A percentile compares a stretch with the other conserved stretches of the same genome.
Conservation (phyloP, 2,797 vertebrate genomes). For the Ara ararauna region DNA sequence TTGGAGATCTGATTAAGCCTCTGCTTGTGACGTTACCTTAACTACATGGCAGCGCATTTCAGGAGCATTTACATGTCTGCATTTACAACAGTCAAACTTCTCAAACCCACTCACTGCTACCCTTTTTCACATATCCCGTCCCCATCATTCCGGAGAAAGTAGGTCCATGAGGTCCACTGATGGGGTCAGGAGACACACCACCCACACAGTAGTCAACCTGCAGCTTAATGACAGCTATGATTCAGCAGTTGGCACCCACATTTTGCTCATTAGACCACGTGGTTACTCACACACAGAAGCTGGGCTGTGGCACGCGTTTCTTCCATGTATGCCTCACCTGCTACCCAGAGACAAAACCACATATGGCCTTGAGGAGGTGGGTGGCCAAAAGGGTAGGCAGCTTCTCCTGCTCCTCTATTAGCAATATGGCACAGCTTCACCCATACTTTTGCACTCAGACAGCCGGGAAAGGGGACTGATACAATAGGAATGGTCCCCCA, state of each 20-base stretch:
- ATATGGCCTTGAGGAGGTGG: background rate
- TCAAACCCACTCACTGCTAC: background rate
- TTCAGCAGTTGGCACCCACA: background rate
- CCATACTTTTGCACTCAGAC: accelerated
- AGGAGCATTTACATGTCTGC: background rate
- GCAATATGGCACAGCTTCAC: background rate
- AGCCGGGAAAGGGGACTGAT: background rate
- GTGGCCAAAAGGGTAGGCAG: background rate
- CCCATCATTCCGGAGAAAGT: background rate
- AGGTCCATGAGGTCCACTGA: background rate
- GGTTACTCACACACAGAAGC: background rate
- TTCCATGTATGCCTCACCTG: background rate
- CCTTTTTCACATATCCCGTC: background rate
- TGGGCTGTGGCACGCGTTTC: background rate
- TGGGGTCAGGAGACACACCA: background rate
- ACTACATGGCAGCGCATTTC: background rate
- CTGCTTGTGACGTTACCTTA: background rate
- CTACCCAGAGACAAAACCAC: background rate
- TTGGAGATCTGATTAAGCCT: background rate
- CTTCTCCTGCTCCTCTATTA: background rate
- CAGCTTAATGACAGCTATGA: background rate
- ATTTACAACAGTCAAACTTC: background rate
- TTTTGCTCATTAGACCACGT: accelerated
- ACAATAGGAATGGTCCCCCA: background rate
- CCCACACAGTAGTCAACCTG: background rate